Conservation (phyloP, 2,888 invertebrate species). For the Pollenia amentaria region DNA sequence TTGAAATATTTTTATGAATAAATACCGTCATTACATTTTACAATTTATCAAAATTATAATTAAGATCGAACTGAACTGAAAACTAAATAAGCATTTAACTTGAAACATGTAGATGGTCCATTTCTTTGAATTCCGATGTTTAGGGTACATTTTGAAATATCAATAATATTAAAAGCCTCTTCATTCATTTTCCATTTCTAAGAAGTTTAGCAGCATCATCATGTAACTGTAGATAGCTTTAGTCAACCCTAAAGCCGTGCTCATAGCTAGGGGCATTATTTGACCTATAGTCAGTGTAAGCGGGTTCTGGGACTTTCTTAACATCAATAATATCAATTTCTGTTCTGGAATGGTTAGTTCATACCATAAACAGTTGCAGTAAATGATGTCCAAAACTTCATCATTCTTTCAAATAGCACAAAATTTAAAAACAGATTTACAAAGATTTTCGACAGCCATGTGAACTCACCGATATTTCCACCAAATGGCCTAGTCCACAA, state of each 20-base stretch:
- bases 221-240: slow-evolving; percentile 75
- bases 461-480: slow-evolving; percentile 76
- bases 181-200: slow-evolving; percentile 22
- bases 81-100: no score
- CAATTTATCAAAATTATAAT: no score
- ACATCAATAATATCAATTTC: slow-evolving; percentile 76
- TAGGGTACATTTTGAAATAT: no score
- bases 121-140: no score
- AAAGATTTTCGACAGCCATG: neutral
- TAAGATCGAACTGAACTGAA: no score
- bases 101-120: no score
- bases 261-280: slow-evolving; percentile 76
- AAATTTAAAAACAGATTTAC: neutral
- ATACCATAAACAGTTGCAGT: slow-evolving; percentile 76
- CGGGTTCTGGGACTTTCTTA: slow-evolving; percentile 76
- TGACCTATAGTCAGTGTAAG: slow-evolving; percentile 69
- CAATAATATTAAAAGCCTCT: no score
- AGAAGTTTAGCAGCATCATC: slow-evolving; percentile 73
- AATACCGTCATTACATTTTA: no score
- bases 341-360: slow-evolving; percentile 74
- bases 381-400: slow-evolving; percentile 25
- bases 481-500: slow-evolving; percentile 78
- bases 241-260: slow-evolving; percentile 75
- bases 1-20: no score
- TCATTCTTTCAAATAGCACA: slow-evolving; percentile 36